Conservation (phyloP, 2,797 vertebrate species). For the Cirrhinus mrigala region DNA sequence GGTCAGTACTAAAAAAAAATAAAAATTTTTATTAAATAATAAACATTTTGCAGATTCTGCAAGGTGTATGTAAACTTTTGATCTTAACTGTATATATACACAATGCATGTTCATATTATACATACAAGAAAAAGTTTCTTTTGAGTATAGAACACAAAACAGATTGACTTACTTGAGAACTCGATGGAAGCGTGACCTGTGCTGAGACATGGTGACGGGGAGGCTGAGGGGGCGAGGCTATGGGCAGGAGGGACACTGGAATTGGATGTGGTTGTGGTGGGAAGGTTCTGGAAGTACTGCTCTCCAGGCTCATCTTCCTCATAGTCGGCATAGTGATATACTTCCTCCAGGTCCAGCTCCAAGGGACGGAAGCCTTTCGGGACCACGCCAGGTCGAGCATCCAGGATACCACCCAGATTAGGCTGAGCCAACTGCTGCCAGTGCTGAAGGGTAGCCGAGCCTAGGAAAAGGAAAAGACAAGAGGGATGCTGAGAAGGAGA, state of each 20-base stretch:
- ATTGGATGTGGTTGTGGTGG: conserved; percentile 86
- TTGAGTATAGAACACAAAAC: neutral
- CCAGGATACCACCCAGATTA: conserved; percentile 95
- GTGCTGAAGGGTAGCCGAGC: conserved; percentile 96
- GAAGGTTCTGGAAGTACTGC: conserved; percentile 92
- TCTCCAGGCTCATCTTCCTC: conserved; percentile 98
- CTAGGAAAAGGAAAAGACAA: conserved; percentile 70
- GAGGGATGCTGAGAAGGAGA: conserved; percentile 56
- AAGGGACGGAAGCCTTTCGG: conserved; percentile 96
- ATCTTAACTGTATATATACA: neutral
- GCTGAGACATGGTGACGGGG: conserved; percentile 79
- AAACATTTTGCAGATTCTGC: too few species aligned
- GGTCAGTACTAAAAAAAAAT: too few species aligned
- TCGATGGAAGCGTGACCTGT: conserved; percentile 83
- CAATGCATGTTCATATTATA: neutral
- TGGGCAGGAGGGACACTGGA: conserved; percentile 75
- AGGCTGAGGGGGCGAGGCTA: conserved; percentile 81
- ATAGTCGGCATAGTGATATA: conserved; percentile 93
- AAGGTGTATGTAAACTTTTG: too few species aligned
- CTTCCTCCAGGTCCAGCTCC: conserved; percentile 93
- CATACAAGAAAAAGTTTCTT: neutral
- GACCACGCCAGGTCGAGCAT: conserved; percentile 93
- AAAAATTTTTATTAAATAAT: too few species aligned
- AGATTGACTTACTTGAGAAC: conserved; percentile 85
- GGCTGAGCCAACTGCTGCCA: conserved; percentile 99